Evolutionary conservation across 1,140 invertebrate genomes (phyloP).

Genomic region (Hyles vespertilio): DNA sequence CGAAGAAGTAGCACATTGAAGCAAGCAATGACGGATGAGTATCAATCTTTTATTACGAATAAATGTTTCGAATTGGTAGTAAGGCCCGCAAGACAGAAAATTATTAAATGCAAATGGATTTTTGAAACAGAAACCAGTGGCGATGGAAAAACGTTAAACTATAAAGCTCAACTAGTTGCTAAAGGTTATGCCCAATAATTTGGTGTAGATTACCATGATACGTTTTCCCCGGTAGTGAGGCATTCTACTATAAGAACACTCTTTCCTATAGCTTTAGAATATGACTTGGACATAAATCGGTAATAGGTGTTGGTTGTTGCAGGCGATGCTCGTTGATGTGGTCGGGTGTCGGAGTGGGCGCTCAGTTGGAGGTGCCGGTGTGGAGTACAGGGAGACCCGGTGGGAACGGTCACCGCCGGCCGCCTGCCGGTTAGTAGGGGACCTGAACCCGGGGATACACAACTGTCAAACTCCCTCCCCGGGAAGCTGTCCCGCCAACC

Average conservation of each 20-base stretch:
- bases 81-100: background rate
- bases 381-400: no score
- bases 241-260: slow-evolving; percentile 1
- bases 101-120: slow-evolving; percentile 2
- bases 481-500: no score
- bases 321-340: no score
- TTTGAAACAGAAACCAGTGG: background rate
- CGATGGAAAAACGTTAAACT: background rate
- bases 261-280: background rate
- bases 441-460: no score
- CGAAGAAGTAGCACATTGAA: slow-evolving; percentile 20
- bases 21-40: slow-evolving; percentile 3
- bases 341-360: no score
- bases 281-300: slow-evolving; percentile 8
- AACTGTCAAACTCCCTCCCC: no score
- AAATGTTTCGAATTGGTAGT: background rate
- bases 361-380: no score
- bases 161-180: background rate
- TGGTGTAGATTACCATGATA: slow-evolving; percentile 1
- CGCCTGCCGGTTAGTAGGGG: no score
- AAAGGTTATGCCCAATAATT: background rate
- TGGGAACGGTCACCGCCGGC: no score
- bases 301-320: no score
- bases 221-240: background rate
- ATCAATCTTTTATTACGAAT: background rate